Base-by-base conservation (phyloP, 2,113 vertebrate genomes). In the Thunnus maccoyii region DNA sequence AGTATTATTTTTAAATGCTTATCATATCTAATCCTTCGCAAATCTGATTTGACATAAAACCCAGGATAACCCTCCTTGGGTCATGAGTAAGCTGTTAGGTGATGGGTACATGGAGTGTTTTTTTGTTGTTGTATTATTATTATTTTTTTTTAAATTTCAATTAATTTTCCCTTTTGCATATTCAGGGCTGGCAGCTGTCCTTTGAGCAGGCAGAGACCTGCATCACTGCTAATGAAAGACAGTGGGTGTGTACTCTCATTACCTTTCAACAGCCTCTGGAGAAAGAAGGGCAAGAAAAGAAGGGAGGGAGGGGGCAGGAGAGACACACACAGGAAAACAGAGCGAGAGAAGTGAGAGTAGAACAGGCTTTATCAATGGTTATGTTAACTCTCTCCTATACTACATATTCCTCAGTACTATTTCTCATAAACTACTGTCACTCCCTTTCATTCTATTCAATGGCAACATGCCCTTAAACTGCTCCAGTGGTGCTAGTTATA, bases 181-280 rank as follows among this genome's bases (percentile, higher is more conserved):
- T 72, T 66, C 75, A 25, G 17, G 30, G 48, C 74, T 88, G 85
- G 90, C 89, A 82, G 66, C 61, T 58, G 48, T 80, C 73, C 66
- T 46, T 46, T 30, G 68, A 78, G 86, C 94, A 90, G 77, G 94
- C 87, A 90, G 72, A 5, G 84, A 88, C 93, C 86, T 91, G 94
- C 86, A 60, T 72, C 63, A 51, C 71, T 55, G 76, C 65, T 83
- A 83, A 87, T 88, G 88, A 88, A 88, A 87, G 89, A 79, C 61
- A 63, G 87, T 87, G 84, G 92, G 91, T 82, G 93, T 92, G 88
- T 83, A 54, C 83, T 72, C 57, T 73, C 62, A 62, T 79, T 83
- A 73, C 71, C 72, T 90, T 91, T 88, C 67, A 92, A 76, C 81
- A 85, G 80, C 56, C 66, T 76, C 64, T 72, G 63, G 72, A 78